A percentile compares a stretch with the other conserved stretches of the same genome.
Evolutionary conservation across 92 coral and sea anemone genomes (phyloP).

Genomic region (Epizoanthus rinbou): DNA sequence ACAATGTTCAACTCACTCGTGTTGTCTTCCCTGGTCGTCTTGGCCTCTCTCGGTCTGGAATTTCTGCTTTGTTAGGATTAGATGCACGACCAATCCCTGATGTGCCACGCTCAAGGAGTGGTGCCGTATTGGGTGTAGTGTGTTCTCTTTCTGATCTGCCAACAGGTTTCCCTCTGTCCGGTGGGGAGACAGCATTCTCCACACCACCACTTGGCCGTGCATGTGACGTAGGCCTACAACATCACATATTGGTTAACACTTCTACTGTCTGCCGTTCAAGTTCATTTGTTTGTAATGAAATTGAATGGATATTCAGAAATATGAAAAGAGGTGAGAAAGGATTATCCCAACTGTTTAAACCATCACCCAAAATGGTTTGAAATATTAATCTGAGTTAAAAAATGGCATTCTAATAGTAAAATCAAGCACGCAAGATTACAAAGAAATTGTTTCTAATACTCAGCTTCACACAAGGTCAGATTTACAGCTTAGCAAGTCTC

Average conservation of each 20-base stretch:
- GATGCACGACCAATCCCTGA: slow-evolving; percentile 88
- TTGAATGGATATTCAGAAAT: no score
- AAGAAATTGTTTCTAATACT: no score
- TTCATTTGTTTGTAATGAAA: no score
- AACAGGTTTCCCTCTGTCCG: slow-evolving; percentile 52
- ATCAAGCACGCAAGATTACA: no score
- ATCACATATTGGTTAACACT: not conserved
- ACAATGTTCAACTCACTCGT: slow-evolving; percentile 37
- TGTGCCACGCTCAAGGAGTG: slow-evolving; percentile 69
- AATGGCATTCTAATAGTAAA: no score
- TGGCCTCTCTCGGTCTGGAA: slow-evolving; percentile 86
- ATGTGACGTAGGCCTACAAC: slow-evolving; percentile 4
- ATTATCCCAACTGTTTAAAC: no score
- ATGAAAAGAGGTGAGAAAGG: no score
- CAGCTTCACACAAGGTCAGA: no score
- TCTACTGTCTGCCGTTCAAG: not conserved
- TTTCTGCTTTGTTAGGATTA: slow-evolving; percentile 95
- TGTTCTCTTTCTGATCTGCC: slow-evolving; percentile 68
- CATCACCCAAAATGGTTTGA: no score
- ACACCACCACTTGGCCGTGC: slow-evolving; percentile 51
- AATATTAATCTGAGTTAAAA: no score
- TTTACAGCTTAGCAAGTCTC: no score
- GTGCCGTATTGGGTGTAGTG: slow-evolving; percentile 56
- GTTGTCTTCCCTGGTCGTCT: slow-evolving; percentile 63
- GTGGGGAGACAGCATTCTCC: slow-evolving; percentile 48